Base-by-base conservation (phyloP, 2,113 vertebrate genomes). In the Laterallus jamaicensis region DNA sequence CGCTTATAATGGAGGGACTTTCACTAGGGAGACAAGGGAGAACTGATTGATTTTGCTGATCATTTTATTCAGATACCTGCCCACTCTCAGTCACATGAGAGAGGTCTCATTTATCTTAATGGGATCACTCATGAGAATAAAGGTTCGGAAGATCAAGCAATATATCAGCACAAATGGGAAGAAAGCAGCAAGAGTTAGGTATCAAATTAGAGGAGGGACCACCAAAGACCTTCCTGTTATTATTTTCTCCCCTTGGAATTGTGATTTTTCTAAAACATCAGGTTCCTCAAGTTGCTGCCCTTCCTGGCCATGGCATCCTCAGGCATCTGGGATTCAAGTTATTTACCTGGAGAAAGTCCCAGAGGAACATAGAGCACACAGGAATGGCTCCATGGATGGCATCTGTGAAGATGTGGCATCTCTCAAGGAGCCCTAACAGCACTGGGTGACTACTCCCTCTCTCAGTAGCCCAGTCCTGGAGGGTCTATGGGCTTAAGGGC, bases 21-120 rank as follows among this genome's bases (percentile, higher is more conserved):
- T 74, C 26, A 85, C 67, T 20, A 42, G 59, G 52, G 15, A 93
- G 74, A 62, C 60, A 73, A 82, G 42, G 62, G 74, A 96, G 40
- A 93, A 80, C 55, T 47, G 86, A 95, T 13, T 91, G 96, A 86
- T 93, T 91, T 73, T 93, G n/a, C 82, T 82, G 90, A 96, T 87
- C 1, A 2, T 92, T 96, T 95, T 79, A 63, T 82, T 82, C 84
- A 89, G 83, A 70, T 87, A 95, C 86, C 77, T 92, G 75, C 58
- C 86, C 77, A 89, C 52, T 94, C 86, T 76, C 67, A 67, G 86
- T 82, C 81, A 86, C 49, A 40, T 32, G 58, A 89, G 69, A 64
- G 66, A 86, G 37, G 10, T 86, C 67, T 88, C 70, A 90, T 97
- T 96, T 95, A 80, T 96, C 95, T 91, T 93, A 86, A 91, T 77